Conservation (phyloP, 2,113 vertebrate species). For the Entelurus aequoreus region DNA sequence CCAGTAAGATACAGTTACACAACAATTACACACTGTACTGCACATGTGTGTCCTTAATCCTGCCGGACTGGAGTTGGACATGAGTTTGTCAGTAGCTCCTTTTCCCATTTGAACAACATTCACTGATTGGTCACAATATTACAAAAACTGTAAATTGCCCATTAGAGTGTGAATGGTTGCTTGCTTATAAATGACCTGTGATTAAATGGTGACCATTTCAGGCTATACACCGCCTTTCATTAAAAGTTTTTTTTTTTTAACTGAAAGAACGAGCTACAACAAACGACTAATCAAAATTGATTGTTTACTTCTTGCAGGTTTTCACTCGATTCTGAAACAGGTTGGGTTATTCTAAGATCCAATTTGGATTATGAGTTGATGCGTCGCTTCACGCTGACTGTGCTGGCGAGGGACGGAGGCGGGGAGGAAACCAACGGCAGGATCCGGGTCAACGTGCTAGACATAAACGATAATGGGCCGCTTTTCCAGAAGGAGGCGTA, state of each 20-base stretch:
- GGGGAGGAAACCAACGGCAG: constrained; percentile 91
- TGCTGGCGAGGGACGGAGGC: constrained; percentile 87
- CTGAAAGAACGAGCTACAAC: background rate
- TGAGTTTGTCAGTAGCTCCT: too few relatives aligned
- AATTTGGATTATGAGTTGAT: constrained; percentile 87
- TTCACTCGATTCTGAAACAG: constrained; percentile 81
- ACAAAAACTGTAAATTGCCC: too few relatives aligned
- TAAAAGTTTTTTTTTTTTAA: too few relatives aligned
- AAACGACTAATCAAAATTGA: background rate
- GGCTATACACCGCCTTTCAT: too few relatives aligned
- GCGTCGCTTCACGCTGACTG: constrained; percentile 87
- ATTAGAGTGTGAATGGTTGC: too few relatives aligned
- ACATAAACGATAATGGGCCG: constrained; percentile 89
- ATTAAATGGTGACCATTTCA: too few relatives aligned
- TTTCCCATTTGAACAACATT: too few relatives aligned
- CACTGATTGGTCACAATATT: too few relatives aligned
- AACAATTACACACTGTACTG: constrained; percentile 6
- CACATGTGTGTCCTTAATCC: background rate
- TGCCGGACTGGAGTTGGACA: background rate
- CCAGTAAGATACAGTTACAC: constrained; percentile 74
- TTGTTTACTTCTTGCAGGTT: constrained; percentile 66
- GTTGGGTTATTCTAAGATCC: constrained; percentile 76
- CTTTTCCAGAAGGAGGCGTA: constrained; percentile 95
- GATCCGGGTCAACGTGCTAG: constrained; percentile 85
- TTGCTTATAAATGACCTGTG: too few relatives aligned